Conservation (phyloP, 2,113 vertebrate genomes). For the Isurus oxyrinchus region DNA sequence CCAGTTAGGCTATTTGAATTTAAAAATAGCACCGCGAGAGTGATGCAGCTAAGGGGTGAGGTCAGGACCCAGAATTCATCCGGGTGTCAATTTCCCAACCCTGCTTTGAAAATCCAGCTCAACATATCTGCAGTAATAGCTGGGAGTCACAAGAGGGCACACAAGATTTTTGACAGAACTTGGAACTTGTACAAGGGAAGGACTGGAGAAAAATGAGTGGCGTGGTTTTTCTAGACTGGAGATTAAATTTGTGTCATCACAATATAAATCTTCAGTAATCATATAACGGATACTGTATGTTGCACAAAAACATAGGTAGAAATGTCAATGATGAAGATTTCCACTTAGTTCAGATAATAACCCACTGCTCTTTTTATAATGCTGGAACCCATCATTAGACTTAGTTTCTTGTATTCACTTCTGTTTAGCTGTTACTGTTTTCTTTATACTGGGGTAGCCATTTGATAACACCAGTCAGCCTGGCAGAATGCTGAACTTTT, state of each 20-base stretch:
- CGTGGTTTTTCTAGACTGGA: background rate
- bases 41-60: background rate
- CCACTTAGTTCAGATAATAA: background rate
- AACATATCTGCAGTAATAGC: background rate
- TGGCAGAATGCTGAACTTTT: background rate
- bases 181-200: background rate
- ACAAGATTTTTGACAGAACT: background rate
- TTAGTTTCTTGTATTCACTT: background rate
- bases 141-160: slow-evolving; percentile 21
- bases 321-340: background rate
- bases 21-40: background rate
- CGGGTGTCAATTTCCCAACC: background rate
- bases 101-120: background rate
- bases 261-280: slow-evolving; percentile 20
- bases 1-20: background rate
- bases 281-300: background rate
- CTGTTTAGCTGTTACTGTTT: background rate
- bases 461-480: background rate
- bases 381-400: background rate
- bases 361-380: background rate
- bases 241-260: background rate
- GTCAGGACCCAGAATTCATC: background rate
- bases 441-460: background rate
- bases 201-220: background rate
- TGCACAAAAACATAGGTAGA: background rate